Base-by-base conservation (phyloP, 2,113 vertebrate genomes). In the Menura novaehollandiae region DNA sequence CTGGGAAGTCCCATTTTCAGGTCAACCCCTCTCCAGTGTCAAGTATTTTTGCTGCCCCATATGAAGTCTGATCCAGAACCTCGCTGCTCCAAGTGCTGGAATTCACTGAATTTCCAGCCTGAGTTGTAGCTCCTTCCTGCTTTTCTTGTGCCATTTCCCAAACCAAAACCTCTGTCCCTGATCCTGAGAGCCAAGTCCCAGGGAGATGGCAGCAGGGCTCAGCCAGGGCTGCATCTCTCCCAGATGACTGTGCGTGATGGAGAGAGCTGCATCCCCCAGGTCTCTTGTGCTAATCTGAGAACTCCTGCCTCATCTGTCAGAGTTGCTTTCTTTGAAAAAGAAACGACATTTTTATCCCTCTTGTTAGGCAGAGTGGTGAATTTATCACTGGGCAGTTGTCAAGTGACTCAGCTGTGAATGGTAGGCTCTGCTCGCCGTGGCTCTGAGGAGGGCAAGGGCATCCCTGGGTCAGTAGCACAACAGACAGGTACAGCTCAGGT, bases 401-500 rank as follows among this genome's bases (percentile, higher is more conserved):
- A 21, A 62, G 72, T 63, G 73, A 17, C 55, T 91, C 59, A 67
- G 92, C 85, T 6, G 51, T 60, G 53, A 9, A 8, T 1, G 39
- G 62, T 8, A 22, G 66, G 69, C 44, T 85, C 13, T 43, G 82
- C 47, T 46, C 56, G 11, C 58, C 0, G 0, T 30, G 75, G 71
- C 46, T 49, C 23, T 10, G 58, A 0, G 0, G 21, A 67, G 66
- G 49, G 9, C 53, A 62, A 68, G 68, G 78, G 14, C 77, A 32
- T 26, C 16, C 33, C 52, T 56, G 59, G 35, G 16, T 26, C n/a
- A 15, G 49, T 1, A 16, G 58, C 11, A 28, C 2, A 8, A 15
- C 46, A 37, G 13, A 6, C 0, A 5, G 56, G 32, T 11, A 27
- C 0, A 0, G 55, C 74, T 85, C 32, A 12, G 52, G 12, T 10